Conservation (phyloP, 2,888 invertebrate species). For the Platypus cylindrus region DNA sequence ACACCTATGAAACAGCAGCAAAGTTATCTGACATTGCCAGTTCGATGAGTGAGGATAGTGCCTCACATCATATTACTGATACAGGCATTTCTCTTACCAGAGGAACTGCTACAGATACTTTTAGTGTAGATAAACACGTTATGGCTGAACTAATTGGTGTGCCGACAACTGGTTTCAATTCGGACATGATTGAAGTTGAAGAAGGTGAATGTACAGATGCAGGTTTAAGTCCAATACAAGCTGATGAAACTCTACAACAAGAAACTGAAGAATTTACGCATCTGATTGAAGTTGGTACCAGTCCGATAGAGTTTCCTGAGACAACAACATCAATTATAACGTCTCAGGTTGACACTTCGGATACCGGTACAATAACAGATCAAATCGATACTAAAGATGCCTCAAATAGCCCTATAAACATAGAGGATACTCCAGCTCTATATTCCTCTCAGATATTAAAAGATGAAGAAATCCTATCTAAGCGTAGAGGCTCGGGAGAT, state of each 20-base stretch:
- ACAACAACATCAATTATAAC: slow-evolving; percentile 31
- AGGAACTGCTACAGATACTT: slow-evolving; percentile 36
- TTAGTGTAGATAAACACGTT: slow-evolving; percentile 33
- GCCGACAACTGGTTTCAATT: slow-evolving; percentile 35
- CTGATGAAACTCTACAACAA: slow-evolving; percentile 35
- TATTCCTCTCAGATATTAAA: slow-evolving; percentile 23
- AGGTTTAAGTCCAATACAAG: slow-evolving; percentile 42
- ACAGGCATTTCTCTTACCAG: slow-evolving; percentile 43
- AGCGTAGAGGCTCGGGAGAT: slow-evolving; percentile 37
- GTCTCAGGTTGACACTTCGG: slow-evolving; percentile 38
- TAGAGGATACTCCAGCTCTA: slow-evolving; percentile 26
- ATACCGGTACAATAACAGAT: slow-evolving; percentile 40
- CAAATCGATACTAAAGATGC: slow-evolving; percentile 40
- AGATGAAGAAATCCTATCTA: slow-evolving; percentile 31
- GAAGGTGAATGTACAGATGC: slow-evolving; percentile 43
- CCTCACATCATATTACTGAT: slow-evolving; percentile 41
- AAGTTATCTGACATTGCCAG: slow-evolving; percentile 26
- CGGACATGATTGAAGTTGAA: slow-evolving; percentile 36
- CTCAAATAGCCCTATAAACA: slow-evolving; percentile 39
- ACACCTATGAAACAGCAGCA: slow-evolving; percentile 34
- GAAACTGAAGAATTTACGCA: slow-evolving; percentile 32
- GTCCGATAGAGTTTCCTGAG: slow-evolving; percentile 39
- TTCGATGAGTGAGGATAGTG: slow-evolving; percentile 37
- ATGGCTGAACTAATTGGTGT: slow-evolving; percentile 30
- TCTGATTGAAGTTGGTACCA: slow-evolving; percentile 38